Evolutionary conservation across 2,113 vertebrate genomes (phyloP), one percentile per base, ranked within the genome.

Genomic region (Pyrgilauda ruficollis): DNA sequence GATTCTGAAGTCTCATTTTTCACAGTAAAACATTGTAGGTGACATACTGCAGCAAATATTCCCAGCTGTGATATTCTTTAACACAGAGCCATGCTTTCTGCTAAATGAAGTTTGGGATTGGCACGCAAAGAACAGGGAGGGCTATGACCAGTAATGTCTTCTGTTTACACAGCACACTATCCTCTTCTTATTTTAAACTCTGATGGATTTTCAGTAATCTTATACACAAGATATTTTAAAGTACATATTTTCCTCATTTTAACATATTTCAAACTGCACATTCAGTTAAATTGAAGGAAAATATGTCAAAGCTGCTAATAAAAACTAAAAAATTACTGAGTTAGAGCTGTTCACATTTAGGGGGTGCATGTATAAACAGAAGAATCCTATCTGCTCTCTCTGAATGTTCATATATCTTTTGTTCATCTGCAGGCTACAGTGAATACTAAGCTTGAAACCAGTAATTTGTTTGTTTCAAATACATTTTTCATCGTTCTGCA

Each of bases 281-380:
- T 92, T 87, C 79, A 90, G 75, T 95, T 84, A 94, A 90, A 94
- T 43, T 64, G 50, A 87, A 92, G 67, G 41, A 87, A 84, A 89
- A 85, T 26, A 94, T 91, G 37, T 75, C 62, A 53, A 87, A 93
- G 47, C 37, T 91, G 59, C n/a, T 94, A 96, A 92, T 86, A 83
- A 89, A 92, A 92, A 13, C 50, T 39, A 46, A 59, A 82, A 90
- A 87, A 87, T 84, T 66, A 92, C 66, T 89, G 87, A 94, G 33
- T 62, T 70, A 31, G 20, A 83, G n/a, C 53, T 87, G 17, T 67
- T 93, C 88, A 62, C 37, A 55, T 94, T 91, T 82, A 75, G 15
- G 18, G 43, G 17, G 35, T 77, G 30, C 35, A 24, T 61, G 14
- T 75, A 55, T 58, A 93, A 95, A 91, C 67, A 53, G 39, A 61